Evolutionary conservation across 2,888 invertebrate species (phyloP).

Genomic region (Deroplatys truncata): DNA sequence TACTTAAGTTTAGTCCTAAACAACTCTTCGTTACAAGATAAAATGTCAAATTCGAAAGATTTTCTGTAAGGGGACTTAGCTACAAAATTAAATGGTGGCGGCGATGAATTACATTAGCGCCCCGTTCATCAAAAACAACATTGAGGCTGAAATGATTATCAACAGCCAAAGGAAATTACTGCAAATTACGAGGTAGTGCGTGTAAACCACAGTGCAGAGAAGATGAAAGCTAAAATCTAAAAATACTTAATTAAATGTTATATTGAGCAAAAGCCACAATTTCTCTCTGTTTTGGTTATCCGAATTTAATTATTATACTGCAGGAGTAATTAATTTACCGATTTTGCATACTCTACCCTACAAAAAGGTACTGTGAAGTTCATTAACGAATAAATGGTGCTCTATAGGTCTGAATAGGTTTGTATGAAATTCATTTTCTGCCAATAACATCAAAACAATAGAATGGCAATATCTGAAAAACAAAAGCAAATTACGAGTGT

Average conservation of each 20-base stretch:
- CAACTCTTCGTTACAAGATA: too few relatives aligned
- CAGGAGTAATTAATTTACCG: not conserved
- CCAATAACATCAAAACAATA: not conserved
- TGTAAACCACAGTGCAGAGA: not conserved
- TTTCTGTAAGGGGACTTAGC: too few relatives aligned
- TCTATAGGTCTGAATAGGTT: not conserved
- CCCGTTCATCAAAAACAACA: not conserved
- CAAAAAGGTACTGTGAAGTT: not conserved
- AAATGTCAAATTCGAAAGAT: too few relatives aligned
- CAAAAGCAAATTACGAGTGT: not conserved
- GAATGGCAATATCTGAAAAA: not conserved
- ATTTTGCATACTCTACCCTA: not conserved
- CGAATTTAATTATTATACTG: not conserved
- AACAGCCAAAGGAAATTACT: not conserved
- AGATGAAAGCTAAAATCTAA: not conserved
- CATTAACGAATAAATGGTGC: not conserved
- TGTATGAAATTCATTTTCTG: not conserved
- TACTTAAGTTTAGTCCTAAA: too few relatives aligned
- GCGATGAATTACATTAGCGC: too few relatives aligned
- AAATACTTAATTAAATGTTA: not conserved
- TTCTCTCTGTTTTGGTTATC: not conserved
- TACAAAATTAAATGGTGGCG: too few relatives aligned
- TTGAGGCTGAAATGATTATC: not conserved
- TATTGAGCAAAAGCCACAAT: not conserved
- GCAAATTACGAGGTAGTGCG: not conserved